Conservation (phyloP, 2,113 vertebrate species). For the Ammodytes dubius region DNA sequence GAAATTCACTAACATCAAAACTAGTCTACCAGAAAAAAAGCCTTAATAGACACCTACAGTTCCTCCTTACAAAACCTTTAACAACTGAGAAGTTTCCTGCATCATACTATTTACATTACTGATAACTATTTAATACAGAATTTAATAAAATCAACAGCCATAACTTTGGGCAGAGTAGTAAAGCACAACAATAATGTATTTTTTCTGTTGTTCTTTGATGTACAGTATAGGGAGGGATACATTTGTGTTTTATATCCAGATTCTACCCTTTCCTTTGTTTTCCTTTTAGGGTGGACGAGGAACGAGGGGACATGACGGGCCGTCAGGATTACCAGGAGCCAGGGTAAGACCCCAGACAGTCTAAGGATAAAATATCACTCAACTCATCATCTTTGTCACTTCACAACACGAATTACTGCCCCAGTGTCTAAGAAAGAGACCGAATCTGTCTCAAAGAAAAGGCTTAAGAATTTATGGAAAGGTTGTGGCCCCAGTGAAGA, state of each 20-base stretch:
- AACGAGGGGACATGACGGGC: slow-evolving; percentile 85
- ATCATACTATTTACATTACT: neutral
- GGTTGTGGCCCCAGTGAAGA: slow-evolving; percentile 4
- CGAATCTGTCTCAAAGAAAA: neutral
- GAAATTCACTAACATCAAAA: neutral
- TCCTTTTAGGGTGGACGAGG: slow-evolving; percentile 90
- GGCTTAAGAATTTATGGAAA: neutral
- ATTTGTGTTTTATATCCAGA: neutral
- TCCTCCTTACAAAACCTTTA: no score
- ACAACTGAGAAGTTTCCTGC: neutral
- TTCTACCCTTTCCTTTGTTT: neutral
- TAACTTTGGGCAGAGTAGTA: neutral
- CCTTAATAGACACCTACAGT: neutral
- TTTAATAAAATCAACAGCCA: neutral
- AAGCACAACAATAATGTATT: neutral
- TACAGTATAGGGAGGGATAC: neutral
- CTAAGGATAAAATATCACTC: neutral
- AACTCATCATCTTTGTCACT: neutral
- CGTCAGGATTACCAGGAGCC: slow-evolving; percentile 88
- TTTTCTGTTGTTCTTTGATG: neutral
- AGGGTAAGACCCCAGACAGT: slow-evolving; percentile 85
- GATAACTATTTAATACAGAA: neutral
- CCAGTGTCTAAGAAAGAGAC: neutral
- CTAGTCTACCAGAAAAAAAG: neutral
- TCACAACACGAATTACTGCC: neutral